Percentiles rank a stretch among this genome's conserved stretches.
Evolutionary conservation across 2,797 vertebrate genomes (phyloP).

Genomic region (Tadarida brasiliensis): DNA sequence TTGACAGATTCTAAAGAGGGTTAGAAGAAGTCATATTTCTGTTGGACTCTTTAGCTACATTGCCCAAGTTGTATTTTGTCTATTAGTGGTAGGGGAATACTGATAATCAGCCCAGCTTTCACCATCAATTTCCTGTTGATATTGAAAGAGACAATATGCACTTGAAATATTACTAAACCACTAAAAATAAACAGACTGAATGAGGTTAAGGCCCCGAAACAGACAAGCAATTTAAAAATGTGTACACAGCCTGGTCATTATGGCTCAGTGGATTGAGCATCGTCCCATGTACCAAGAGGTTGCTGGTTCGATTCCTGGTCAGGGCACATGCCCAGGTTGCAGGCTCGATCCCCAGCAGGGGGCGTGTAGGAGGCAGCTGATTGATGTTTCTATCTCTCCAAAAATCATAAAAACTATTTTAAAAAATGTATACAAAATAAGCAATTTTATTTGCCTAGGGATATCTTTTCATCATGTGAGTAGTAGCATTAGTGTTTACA

Average conservation of each 20-base stretch:
- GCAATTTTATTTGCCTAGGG: neutral
- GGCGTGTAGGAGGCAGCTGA: no score
- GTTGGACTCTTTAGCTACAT: neutral
- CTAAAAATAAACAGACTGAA: constrained; percentile 1
- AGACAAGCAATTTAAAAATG: neutral
- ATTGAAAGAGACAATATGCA: neutral
- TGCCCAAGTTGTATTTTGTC: neutral
- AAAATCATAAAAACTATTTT: no score
- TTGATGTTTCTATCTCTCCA: no score
- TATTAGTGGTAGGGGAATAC: neutral
- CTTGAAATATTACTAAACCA: neutral
- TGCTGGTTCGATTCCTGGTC: no score
- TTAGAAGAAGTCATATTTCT: constrained; percentile 12
- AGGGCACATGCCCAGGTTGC: no score
- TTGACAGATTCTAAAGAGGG: neutral
- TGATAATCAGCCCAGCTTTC: neutral
- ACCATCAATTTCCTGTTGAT: constrained; percentile 4
- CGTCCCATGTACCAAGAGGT: no score
- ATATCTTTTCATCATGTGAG: neutral
- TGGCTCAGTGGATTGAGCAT: no score
- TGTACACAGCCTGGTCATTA: no score
- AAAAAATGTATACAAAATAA: neutral
- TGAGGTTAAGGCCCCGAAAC: neutral
- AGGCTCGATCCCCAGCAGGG: no score
- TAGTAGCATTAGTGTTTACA: neutral